Percentiles rank a stretch among this genome's conserved stretches.
Conservation (phyloP, 2,888 invertebrate genomes). For the Drosophila cracens region DNA sequence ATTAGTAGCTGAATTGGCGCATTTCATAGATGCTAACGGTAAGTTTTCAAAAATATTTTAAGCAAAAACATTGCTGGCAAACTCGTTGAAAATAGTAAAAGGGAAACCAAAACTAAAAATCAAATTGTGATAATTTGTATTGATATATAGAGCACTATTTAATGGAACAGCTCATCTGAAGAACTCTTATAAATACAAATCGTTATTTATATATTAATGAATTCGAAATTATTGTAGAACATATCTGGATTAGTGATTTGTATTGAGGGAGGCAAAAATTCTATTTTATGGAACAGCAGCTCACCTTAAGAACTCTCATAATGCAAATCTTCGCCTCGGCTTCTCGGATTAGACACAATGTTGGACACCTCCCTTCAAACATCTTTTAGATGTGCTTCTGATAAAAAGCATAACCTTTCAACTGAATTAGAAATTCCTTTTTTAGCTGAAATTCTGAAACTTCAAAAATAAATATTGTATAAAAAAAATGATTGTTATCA, state of each 20-base stretch:
- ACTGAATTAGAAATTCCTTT: fast-evolving
- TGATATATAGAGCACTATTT: not conserved
- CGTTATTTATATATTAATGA: not conserved
- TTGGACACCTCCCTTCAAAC: not conserved
- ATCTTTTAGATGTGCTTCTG: not conserved
- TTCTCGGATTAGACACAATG: not conserved
- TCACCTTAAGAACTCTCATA: not conserved
- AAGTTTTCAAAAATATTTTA: constrained; percentile 29
- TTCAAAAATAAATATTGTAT: not conserved
- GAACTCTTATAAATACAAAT: not conserved
- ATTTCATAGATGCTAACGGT: constrained; percentile 70
- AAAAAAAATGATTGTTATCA: not conserved
- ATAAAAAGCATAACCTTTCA: not conserved
- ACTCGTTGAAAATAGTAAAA: constrained; percentile 38
- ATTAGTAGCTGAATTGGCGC: constrained; percentile 72
- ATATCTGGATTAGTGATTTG: not conserved
- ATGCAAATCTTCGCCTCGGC: not conserved
- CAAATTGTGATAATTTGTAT: not conserved
- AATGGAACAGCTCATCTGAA: not conserved
- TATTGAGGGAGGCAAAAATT: not conserved
- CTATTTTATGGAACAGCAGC: not conserved
- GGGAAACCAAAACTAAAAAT: not conserved
- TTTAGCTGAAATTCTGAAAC: not conserved
- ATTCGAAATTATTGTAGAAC: no score
- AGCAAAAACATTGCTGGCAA: constrained; percentile 31